Conservation (phyloP, 2,797 vertebrate genomes). For the Otolemur crassicaudatus region DNA sequence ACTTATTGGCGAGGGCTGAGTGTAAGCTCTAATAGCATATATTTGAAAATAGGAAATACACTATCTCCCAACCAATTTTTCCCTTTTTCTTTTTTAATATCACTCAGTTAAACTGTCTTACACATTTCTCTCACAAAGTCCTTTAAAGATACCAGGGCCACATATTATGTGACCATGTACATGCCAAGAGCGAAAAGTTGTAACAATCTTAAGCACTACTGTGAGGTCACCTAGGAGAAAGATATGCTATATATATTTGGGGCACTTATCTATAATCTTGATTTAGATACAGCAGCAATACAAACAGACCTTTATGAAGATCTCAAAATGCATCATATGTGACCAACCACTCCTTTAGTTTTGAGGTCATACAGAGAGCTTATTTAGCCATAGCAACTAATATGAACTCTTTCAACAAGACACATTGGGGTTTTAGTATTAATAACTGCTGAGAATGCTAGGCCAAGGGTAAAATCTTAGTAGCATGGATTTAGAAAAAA, state of each 20-base stretch:
- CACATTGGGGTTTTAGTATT: background rate
- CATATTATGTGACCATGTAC: background rate
- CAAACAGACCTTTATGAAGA: background rate
- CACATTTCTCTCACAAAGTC: background rate
- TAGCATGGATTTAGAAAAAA: constrained; percentile 28
- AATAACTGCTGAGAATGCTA: background rate
- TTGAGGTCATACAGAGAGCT: background rate
- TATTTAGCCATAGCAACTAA: background rate
- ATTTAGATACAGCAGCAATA: background rate
- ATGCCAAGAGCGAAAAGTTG: background rate
- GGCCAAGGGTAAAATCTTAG: background rate
- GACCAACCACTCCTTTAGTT: background rate
- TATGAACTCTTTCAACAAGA: background rate
- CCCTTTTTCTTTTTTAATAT: background rate
- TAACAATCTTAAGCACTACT: background rate
- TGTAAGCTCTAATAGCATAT: background rate
- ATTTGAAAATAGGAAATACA: constrained; percentile 17
- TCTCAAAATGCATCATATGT: background rate
- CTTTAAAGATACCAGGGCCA: background rate
- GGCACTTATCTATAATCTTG: background rate
- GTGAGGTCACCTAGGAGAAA: background rate
- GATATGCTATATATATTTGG: background rate
- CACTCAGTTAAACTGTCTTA: background rate
- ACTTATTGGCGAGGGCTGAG: background rate
- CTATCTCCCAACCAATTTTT: background rate